A percentile compares a stretch with the other conserved stretches of the same genome.
Evolutionary conservation across 1,140 invertebrate species (phyloP).

Genomic region (Ditylenchus dipsaci): DNA sequence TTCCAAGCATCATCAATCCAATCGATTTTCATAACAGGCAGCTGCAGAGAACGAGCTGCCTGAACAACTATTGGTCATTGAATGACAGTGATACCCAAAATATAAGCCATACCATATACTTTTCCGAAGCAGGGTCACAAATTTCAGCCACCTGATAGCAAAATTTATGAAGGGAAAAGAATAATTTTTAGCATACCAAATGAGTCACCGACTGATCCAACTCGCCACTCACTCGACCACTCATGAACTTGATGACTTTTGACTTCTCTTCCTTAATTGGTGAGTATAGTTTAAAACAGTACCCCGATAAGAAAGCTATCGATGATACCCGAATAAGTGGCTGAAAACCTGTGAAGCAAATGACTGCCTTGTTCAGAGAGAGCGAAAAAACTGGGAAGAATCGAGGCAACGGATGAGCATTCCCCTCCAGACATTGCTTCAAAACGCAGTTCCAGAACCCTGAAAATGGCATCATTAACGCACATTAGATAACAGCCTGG

Average conservation of each 20-base stretch:
- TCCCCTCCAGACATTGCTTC: neutral
- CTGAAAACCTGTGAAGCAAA: neutral
- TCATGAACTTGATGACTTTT: neutral
- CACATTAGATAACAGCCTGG: too few species aligned
- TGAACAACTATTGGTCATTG: neutral
- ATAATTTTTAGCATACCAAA: neutral
- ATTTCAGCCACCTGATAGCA: neutral
- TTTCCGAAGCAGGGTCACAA: constrained; percentile 1
- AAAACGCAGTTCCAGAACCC: neutral
- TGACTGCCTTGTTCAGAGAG: neutral
- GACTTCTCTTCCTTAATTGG: neutral
- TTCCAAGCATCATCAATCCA: neutral
- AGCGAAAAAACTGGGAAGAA: neutral
- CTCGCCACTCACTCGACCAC: neutral
- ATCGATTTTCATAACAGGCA: neutral
- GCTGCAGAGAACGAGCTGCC: neutral
- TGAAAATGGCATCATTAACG: too few species aligned
- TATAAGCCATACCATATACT: neutral
- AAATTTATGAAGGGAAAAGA: too few species aligned
- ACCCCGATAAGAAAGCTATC: neutral
- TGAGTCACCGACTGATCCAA: neutral
- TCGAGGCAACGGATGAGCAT: neutral
- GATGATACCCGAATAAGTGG: neutral
- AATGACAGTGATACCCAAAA: neutral
- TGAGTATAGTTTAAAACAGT: neutral